Evolutionary conservation across 2,888 invertebrate species (phyloP), one percentile per base, ranked within the genome.

Genomic region (Eilema caniola): DNA sequence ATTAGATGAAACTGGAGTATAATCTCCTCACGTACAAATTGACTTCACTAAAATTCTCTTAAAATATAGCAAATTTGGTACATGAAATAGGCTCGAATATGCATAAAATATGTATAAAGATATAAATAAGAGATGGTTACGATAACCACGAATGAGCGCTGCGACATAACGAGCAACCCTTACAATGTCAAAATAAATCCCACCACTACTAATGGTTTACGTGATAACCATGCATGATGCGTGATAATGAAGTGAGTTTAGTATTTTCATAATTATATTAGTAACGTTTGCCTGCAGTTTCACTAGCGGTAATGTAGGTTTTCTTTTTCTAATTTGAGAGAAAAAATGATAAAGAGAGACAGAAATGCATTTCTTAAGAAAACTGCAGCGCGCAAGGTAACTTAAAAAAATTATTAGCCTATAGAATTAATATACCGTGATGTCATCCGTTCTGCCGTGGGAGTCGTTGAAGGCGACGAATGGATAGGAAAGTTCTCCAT

Each of bases 111-210:
- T 61, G n/a, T 10, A 28, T 33, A 69, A 60, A 16, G 37, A 69
- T 37, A 64, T 64, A 71, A 65, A 66, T 66, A 64, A 69, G 20
- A 24, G 14, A 64, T 41, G 61, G 56, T 66, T 37, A 33, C 57
- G 61, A 72, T 72, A 66, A 66, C 69, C 69, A 24, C 63, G 41
- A 63, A 69, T 64, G 63, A 69, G 66, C 41, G 41, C 25, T 53
- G 11, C 41, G 61, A 64, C 47, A 69, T 59, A 61, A 67, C 65
- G 65, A n/a, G 23, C 47, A 47, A 56, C 47, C 62, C 72, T 72
- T 37, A 31, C 66, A 72, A 63, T 66, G 72, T 66, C 66, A 65
- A 68, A 69, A 69, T 69, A 66, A 65, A 66, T 47, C 24, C 14
- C 16, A 56, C 72, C 63, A 12, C 69, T 72, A 69, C 72, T 61